Conservation (phyloP, 2,113 vertebrate species). For the Sphaerodactylus townsendi region DNA sequence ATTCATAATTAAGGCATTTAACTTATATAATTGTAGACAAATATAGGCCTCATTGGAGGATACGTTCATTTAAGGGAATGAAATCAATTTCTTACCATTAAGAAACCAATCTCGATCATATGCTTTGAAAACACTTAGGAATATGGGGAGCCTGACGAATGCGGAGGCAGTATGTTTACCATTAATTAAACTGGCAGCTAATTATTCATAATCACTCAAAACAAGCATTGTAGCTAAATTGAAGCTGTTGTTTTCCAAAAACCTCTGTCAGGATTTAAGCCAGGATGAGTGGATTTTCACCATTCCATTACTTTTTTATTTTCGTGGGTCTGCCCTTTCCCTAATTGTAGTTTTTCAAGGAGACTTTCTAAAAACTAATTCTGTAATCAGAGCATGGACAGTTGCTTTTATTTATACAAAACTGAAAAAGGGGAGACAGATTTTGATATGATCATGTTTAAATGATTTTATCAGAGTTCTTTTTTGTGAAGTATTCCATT, state of each 20-base stretch:
- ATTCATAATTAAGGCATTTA: slow-evolving; percentile 41
- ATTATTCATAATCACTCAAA: slow-evolving; percentile 56
- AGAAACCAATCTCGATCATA: background rate
- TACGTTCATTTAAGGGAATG: slow-evolving; percentile 29
- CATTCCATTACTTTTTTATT: too few species aligned
- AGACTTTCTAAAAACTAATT: too few species aligned
- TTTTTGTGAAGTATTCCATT: too few species aligned
- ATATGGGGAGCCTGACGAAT: slow-evolving; percentile 13
- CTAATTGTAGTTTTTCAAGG: too few species aligned
- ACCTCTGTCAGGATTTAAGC: background rate
- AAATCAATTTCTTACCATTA: slow-evolving; percentile 32
- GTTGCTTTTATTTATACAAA: too few species aligned
- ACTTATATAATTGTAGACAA: slow-evolving; percentile 21
- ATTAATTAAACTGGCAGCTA: slow-evolving; percentile 33
- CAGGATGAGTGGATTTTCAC: too few species aligned
- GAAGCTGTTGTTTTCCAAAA: slow-evolving; percentile 31
- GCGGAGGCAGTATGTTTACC: slow-evolving; percentile 39
- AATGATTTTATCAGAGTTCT: too few species aligned
- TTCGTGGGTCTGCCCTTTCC: too few species aligned
- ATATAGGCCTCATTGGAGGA: slow-evolving; percentile 10
- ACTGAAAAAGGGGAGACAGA: too few species aligned
- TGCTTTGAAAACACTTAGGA: slow-evolving; percentile 15
- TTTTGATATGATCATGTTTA: too few species aligned
- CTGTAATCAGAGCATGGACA: too few species aligned
- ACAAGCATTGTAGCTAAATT: slow-evolving; percentile 45